phyloP scores from a whole-genome alignment of 2,113 vertebrate genomes.

The Lepus timidus region DNA sequence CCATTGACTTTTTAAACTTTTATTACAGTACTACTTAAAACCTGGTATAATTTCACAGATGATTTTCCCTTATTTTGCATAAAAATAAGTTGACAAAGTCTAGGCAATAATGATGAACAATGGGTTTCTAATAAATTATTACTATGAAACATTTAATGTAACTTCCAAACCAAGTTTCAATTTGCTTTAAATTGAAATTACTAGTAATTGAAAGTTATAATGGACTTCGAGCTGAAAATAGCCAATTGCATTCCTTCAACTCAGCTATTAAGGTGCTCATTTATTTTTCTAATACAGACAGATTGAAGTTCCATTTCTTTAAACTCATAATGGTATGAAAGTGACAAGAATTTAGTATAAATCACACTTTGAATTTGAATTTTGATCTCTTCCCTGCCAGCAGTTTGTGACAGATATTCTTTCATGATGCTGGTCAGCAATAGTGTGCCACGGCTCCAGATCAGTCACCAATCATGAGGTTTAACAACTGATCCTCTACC shows the following conservation, averaged over 20 bases:
- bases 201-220: not conserved
- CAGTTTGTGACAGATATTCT: not conserved
- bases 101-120: not conserved
- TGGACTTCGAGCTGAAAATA: conserved; percentile 35
- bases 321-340: not conserved
- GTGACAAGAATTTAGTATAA: not conserved
- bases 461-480: not conserved
- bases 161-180: conserved; percentile 30
- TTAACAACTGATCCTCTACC: not conserved
- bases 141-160: conserved; percentile 1
- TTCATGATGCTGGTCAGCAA: not conserved
- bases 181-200: conserved; percentile 36
- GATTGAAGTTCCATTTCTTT: not conserved
- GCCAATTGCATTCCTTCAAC: conserved; percentile 1
- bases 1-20: conserved; percentile 50
- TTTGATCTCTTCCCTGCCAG: not conserved
- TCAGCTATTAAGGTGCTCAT: not conserved
- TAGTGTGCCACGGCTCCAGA: no score
- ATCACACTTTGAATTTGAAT: not conserved
- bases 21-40: conserved; percentile 51
- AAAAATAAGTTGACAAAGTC: conserved; percentile 19
- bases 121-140: conserved; percentile 42
- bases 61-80: conserved; percentile 13
- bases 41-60: conserved; percentile 21
- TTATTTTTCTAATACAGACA: conserved; percentile 23